Conservation (phyloP, 2,888 invertebrate genomes). For the Amblyjoppa fuscipennis region DNA sequence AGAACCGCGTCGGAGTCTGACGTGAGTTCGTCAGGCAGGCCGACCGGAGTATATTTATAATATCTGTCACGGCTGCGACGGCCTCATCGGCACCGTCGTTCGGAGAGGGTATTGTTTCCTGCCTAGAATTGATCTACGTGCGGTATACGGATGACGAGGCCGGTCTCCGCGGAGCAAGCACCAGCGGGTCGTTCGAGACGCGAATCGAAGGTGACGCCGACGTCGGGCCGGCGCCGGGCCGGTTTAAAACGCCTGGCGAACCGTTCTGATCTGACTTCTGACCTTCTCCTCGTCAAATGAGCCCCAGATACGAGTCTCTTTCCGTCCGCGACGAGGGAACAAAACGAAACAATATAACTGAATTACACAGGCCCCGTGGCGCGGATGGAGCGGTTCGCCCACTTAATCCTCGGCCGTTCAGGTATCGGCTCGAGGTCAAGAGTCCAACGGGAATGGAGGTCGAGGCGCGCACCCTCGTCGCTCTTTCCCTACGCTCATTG, state of each 20-base stretch:
- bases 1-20: too few species aligned
- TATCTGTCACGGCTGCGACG: neutral
- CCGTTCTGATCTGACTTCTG: slow-evolving; percentile 5
- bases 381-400: neutral
- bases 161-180: slow-evolving; percentile 18
- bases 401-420: slow-evolving; percentile 64
- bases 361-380: slow-evolving; percentile 73
- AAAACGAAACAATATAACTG: slow-evolving; percentile 76
- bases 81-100: slow-evolving; percentile 57
- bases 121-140: slow-evolving; percentile 72
- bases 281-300: neutral
- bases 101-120: slow-evolving; percentile 72
- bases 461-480: slow-evolving; percentile 68
- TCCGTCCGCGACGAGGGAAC: slow-evolving; percentile 44
- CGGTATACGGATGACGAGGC: neutral
- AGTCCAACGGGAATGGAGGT: slow-evolving; percentile 75
- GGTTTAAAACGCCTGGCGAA: slow-evolving; percentile 40
- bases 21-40: too few species aligned
- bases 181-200: slow-evolving; percentile 9
- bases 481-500: slow-evolving; percentile 46
- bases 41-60: too few species aligned
- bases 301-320: neutral
- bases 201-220: slow-evolving; percentile 30
- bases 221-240: slow-evolving; percentile 7
- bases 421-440: slow-evolving; percentile 80